These are phyloP conservation scores for Ctenodactylus gundi DNA, from an alignment of 2,113 vertebrate genomes.

Conservation along the genomic window DNA sequence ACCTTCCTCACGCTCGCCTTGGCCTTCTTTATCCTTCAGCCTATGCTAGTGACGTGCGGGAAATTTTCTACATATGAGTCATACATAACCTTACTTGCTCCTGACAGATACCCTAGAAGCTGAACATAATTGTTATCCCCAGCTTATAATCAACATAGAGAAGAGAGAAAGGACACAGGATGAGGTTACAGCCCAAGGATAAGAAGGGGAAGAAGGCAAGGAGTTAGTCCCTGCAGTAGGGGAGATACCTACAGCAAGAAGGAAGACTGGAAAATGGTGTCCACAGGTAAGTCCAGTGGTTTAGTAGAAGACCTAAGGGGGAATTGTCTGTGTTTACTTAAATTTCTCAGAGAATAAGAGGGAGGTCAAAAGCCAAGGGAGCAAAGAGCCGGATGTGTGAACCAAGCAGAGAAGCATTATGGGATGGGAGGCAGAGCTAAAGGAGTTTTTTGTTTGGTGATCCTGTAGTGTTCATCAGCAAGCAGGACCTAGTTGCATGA, in stretches of 20 bases:
- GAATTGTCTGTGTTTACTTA: not conserved
- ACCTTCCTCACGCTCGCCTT: not conserved
- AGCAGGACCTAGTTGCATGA: not conserved
- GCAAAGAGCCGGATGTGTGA: not conserved
- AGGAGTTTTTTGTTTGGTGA: not conserved
- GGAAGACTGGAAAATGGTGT: not conserved
- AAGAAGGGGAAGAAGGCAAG: not conserved
- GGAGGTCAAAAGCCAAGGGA: not conserved
- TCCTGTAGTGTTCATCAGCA: not conserved
- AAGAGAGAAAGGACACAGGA: rapidly evolving
- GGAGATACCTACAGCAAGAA: not conserved
- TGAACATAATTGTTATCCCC: not conserved
- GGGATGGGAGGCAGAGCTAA: not conserved
- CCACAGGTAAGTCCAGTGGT: not conserved
- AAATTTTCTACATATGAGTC: not conserved
- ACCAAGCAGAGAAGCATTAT: not conserved
- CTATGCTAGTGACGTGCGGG: not conserved
- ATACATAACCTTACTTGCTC: not conserved
- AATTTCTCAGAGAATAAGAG: not conserved
- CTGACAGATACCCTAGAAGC: not conserved
- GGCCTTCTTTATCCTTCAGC: not conserved
- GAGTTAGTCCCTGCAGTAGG: not conserved
- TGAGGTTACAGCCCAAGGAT: not conserved
- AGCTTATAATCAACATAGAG: not conserved
- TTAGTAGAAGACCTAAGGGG: not conserved